A percentile compares a stretch with the other conserved stretches of the same genome.
Conservation (phyloP, 2,888 invertebrate species). For the Ochropacha duplaris region DNA sequence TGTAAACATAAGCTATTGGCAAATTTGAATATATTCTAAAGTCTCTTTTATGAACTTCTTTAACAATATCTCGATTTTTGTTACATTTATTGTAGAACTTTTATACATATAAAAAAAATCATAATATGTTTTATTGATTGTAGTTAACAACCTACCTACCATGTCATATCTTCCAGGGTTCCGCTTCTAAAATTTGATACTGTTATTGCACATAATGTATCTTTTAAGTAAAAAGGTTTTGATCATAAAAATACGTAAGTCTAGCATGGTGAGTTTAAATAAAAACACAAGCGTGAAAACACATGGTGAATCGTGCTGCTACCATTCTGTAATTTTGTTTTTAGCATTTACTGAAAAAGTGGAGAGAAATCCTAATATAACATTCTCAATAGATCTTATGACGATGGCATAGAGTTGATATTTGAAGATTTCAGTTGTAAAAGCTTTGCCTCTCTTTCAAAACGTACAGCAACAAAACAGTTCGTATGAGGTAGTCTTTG, state of each 20-base stretch:
- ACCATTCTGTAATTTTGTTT: conserved; percentile 32
- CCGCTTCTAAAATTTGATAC: too few species aligned
- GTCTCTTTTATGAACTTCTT: conserved; percentile 10
- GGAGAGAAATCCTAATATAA: neutral
- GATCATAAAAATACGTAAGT: neutral
- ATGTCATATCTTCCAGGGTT: too few species aligned
- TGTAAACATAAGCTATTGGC: conserved; percentile 30
- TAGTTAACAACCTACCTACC: too few species aligned
- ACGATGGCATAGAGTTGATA: conserved; percentile 10
- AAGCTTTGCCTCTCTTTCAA: conserved; percentile 29
- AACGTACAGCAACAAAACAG: conserved; percentile 34
- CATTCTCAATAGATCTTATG: conserved; percentile 13
- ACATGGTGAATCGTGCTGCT: conserved; percentile 21
- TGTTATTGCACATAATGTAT: neutral
- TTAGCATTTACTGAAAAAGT: conserved; percentile 32
- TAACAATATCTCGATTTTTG: neutral
- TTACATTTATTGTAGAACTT: too few species aligned
- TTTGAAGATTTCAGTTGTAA: conserved; percentile 5
- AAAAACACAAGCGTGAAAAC: conserved; percentile 15
- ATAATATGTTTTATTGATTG: too few species aligned
- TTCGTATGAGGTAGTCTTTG: conserved; percentile 34
- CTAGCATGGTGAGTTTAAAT: neutral
- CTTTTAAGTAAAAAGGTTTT: neutral
- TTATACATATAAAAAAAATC: too few species aligned
- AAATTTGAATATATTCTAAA: conserved; percentile 18